Evolutionary conservation across 2,797 vertebrate species (phyloP), one percentile per base, ranked within the genome.

Genomic region (Tadarida brasiliensis): DNA sequence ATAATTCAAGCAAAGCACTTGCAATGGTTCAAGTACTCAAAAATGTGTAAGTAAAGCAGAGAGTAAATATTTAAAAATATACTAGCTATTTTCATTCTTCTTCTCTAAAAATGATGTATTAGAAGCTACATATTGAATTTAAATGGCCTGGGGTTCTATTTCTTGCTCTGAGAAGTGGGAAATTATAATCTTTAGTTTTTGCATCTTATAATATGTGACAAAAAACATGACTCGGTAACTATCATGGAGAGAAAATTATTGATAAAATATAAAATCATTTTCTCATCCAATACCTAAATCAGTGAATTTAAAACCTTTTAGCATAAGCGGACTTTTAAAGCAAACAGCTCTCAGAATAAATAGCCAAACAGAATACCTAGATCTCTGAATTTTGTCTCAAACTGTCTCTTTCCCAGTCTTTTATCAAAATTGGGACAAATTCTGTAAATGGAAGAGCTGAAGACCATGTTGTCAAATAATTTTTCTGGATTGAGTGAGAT

Each of bases 271-370:
- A 87, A 93, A 95, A 57, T 84, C 1, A 77, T 87, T 57, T 92
- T 61, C 67, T 87, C 78, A 90, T 30, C 30, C 47, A 57, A 65
- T 44, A 76, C 10, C 24, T 87, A 83, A 95, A 30, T 71, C 61
- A 71, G 28, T 81, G 26, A 94, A 20, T 68, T 93, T 90, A 89
- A 89, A 95, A 24, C 28, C 28, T 68, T 95, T 90, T 87, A 33
- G n/a, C 65, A n/a, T 94, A 84, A 80, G 49, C 28, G 83, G 70
- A 93, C 56, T 87, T 96, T 90, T 94, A 68, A 88, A 96, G n/a
- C 47, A 86, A 90, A 59, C 10, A 90, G 28, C 28, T 82, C 16
- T 80, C 7, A 59, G 10, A 59, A 59, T 11, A 59, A 59, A 59
- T 9, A 59, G 33, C 24, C 30, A 77, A 90, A 83, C 14, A 87